These are phyloP conservation scores for Hiodon tergisus DNA, from an alignment of 2,113 vertebrate species.

Conservation along the genomic window DNA sequence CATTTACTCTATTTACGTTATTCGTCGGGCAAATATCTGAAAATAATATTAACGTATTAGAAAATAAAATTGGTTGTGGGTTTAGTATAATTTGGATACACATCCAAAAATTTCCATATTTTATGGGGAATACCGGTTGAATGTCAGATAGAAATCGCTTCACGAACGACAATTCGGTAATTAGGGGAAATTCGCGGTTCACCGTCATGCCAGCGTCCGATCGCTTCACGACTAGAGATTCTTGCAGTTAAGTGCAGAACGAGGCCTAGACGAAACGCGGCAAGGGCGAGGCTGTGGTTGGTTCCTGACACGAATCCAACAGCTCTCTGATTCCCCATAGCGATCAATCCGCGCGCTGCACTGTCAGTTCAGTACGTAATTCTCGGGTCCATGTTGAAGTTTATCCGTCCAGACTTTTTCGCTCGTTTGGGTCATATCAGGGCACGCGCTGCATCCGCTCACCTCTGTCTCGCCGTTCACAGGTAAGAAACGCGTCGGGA, in stretches of 20 bases:
- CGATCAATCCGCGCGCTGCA: constrained; percentile 47
- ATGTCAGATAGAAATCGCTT: no score
- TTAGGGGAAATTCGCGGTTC: not conserved
- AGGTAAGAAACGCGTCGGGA: constrained; percentile 37
- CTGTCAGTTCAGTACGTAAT: constrained; percentile 31
- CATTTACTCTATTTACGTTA: no score
- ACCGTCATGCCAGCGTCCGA: not conserved
- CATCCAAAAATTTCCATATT: no score
- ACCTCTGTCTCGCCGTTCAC: constrained; percentile 21
- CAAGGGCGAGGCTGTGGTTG: constrained; percentile 22
- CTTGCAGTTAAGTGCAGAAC: not conserved
- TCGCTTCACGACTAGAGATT: not conserved
- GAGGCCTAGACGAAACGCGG: not conserved
- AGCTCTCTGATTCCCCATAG: constrained; percentile 54
- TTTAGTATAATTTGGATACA: no score
- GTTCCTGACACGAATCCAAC: constrained; percentile 36
- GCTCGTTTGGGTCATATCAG: constrained; percentile 57
- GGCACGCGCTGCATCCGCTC: constrained; percentile 50
- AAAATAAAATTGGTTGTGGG: no score
- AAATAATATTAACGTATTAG: no score
- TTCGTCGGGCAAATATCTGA: no score
- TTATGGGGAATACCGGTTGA: no score
- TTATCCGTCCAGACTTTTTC: constrained; percentile 29
- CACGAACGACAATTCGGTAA: no score
- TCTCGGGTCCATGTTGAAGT: constrained; percentile 45